Conservation (phyloP, 1,140 invertebrate genomes). For the Drosophila rhopaloa region DNA sequence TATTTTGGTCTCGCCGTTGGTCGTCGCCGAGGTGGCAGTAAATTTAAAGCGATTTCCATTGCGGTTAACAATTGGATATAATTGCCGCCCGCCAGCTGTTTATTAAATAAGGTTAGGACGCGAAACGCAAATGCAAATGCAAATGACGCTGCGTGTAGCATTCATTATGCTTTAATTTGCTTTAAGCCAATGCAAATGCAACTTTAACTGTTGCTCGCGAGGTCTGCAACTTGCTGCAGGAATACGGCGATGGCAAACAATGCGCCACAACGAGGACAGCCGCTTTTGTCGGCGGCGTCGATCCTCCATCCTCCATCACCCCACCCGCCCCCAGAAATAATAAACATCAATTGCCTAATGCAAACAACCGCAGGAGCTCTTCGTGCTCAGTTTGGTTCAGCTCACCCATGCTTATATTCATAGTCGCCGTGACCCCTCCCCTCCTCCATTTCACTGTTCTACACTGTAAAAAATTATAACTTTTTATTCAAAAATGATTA, state of each 20-base stretch:
- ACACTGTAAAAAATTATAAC: slow-evolving; percentile 8
- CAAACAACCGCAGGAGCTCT: slow-evolving; percentile 55
- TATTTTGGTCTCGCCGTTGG: slow-evolving; percentile 29
- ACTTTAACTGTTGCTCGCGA: slow-evolving; percentile 35
- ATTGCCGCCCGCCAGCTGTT: slow-evolving; percentile 48
- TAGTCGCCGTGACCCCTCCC: slow-evolving; percentile 6
- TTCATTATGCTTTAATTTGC: slow-evolving; percentile 40
- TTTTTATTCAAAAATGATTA: too few relatives aligned
- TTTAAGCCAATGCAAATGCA: slow-evolving; percentile 27
- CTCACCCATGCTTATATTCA: slow-evolving; percentile 37
- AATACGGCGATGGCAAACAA: slow-evolving; percentile 13
- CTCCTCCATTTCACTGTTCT: neutral
- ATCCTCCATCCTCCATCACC: neutral
- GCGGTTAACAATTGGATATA: slow-evolving; percentile 62
- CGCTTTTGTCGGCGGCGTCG: slow-evolving; percentile 4
- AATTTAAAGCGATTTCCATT: slow-evolving; percentile 62
- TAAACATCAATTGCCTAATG: slow-evolving; percentile 74
- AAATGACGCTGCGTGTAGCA: slow-evolving; percentile 19
- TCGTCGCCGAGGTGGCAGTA: slow-evolving; percentile 9
- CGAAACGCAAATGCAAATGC: slow-evolving; percentile 11
- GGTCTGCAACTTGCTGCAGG: slow-evolving; percentile 4
- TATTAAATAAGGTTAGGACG: slow-evolving; percentile 52
- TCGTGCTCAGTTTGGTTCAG: slow-evolving; percentile 35
- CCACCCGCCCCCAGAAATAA: slow-evolving; percentile 43
- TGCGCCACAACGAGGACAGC: neutral